Conservation (phyloP, 2,113 vertebrate species). For the Mirza zaza region DNA sequence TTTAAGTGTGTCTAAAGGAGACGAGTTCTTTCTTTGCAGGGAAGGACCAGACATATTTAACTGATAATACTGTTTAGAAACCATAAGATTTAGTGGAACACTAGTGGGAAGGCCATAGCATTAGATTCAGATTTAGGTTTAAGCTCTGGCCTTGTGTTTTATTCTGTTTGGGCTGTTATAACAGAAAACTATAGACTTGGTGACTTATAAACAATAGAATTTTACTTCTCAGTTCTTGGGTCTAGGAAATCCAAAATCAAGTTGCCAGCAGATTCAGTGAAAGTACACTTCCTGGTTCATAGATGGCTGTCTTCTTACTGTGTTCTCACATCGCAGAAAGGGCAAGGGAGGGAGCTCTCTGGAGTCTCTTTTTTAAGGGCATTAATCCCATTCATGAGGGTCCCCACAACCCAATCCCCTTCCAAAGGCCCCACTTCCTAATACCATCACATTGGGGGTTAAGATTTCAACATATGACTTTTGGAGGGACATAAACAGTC, state of each 20-base stretch:
- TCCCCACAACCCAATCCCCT: neutral
- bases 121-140: constrained; percentile 24
- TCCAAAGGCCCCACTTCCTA: neutral
- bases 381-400: neutral
- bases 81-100: neutral
- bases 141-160: neutral
- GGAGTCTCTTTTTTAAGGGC: neutral
- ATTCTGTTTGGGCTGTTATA: neutral
- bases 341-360: neutral
- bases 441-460: neutral
- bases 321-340: neutral
- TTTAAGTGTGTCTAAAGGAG: neutral
- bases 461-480: neutral
- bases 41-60: neutral
- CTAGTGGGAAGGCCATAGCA: neutral
- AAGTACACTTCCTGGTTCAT: neutral
- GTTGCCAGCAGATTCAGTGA: neutral
- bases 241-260: neutral
- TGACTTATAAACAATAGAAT: neutral
- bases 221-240: neutral
- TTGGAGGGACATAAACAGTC: neutral
- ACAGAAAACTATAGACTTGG: neutral
- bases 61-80: neutral
- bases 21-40: neutral
- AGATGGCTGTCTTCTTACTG: neutral